phyloP scores from a whole-genome alignment of 1,140 invertebrate genomes.

The Wiebesia pumilae region DNA sequence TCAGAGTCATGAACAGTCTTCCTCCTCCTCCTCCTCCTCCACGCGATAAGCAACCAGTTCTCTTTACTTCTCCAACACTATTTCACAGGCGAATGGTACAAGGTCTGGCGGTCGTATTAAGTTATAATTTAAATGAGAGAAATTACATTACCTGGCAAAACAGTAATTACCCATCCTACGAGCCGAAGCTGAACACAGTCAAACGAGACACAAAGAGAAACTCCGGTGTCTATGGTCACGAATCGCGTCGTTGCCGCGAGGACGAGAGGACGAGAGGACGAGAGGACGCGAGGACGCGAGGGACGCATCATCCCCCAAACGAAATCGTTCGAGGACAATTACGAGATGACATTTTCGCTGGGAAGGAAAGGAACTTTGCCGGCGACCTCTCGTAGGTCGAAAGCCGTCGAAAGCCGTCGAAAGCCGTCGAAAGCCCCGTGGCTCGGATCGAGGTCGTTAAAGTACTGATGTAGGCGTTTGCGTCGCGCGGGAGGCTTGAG shows the following conservation, averaged over 20 bases:
- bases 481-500: not conserved
- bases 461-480: not conserved
- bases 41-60: too few relatives aligned
- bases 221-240: not conserved
- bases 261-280: not conserved
- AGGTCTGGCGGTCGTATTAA: not conserved
- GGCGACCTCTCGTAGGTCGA: not conserved
- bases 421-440: too few relatives aligned
- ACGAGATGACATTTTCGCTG: slow-evolving; percentile 10
- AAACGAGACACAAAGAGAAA: not conserved
- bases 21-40: too few relatives aligned
- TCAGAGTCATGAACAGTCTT: not conserved
- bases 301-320: not conserved
- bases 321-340: slow-evolving; percentile 11
- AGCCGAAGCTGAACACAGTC: not conserved
- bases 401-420: too few relatives aligned
- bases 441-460: not conserved
- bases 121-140: not conserved
- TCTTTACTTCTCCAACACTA: not conserved
- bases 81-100: too few relatives aligned
- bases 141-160: not conserved
- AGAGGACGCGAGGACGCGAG: not conserved
- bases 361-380: not conserved
- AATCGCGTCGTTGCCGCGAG: too few relatives aligned
- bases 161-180: not conserved